Evolutionary conservation across 1,140 invertebrate genomes (phyloP), one percentile per base, ranked within the genome.

Genomic region (Saccostrea echinata): DNA sequence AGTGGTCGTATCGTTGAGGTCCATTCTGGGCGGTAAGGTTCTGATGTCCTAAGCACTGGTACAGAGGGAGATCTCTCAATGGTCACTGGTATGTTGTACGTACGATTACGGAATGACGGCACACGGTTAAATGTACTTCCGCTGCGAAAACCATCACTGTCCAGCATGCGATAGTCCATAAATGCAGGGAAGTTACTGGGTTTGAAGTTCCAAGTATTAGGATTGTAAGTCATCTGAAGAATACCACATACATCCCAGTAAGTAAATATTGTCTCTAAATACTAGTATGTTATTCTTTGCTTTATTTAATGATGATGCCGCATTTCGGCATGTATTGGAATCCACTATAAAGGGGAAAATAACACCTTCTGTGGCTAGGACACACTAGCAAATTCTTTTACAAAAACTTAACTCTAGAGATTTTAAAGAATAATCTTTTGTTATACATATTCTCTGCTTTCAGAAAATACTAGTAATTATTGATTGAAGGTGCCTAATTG

Each of bases 61-160:
- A 76, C 68, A 13, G 68, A 27, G 12, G 68, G 68, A 76, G 68
- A 30, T 30, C 68, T 33, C 13, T 76, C 68, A 33, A 76, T 76
- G 68, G 33, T 76, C 1, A 76, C 68, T 11, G 68, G 68, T 30
- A 76, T 76, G 27, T 76, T 76, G 68, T 76, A 76, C 13, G 64
- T 30, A 24, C 64, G 64, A 27, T 71, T 71, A 13, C 64, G 64
- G 27, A 71, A 71, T 13, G 64, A 71, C 1, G 68, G 68, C 11
- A 33, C 68, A 27, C 68, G 68, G 68, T 76, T 76, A 76, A 76
- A 76, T 13, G 13, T 4, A 12, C 27, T 11, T 3, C 27, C 68
- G 13, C 30, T 61, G 55, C 68, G 27, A 76, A 76, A 33, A 30
- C 24, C 27, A 33, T 76, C 68, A 13, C 30, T 27, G 24, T 33